These are phyloP conservation scores for Coenonympha arcania DNA, from an alignment of 2,888 invertebrate species.

Conservation along the genomic window DNA sequence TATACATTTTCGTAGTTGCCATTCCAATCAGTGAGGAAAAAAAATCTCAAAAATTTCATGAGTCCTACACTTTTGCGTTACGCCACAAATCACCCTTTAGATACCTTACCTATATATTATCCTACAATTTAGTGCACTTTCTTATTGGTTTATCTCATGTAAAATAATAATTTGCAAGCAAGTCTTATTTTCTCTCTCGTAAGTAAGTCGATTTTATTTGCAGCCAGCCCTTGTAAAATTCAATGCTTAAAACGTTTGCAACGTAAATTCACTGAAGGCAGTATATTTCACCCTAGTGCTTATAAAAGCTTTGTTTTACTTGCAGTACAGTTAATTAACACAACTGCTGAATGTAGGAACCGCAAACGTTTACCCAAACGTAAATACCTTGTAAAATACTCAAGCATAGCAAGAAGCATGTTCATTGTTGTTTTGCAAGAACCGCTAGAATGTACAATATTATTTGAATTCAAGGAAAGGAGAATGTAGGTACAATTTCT, in stretches of 20 bases:
- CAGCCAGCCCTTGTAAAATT: too few species aligned
- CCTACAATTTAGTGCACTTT: background rate
- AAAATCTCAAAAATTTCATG: too few species aligned
- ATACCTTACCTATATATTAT: too few species aligned
- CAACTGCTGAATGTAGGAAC: slow-evolving; percentile 6
- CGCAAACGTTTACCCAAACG: slow-evolving; percentile 17
- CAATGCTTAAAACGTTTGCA: background rate
- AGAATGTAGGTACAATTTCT: too few species aligned
- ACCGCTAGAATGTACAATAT: background rate
- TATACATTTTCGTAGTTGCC: too few species aligned
- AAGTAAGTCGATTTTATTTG: too few species aligned
- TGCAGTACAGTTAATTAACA: background rate
- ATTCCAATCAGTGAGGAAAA: too few species aligned
- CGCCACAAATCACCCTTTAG: too few species aligned
- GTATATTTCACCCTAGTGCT: background rate
- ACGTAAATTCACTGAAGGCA: background rate
- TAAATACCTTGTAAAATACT: slow-evolving; percentile 20
- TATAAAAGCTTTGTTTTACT: background rate
- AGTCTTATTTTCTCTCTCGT: background rate
- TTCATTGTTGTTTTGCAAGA: slow-evolving; percentile 11
- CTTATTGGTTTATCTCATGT: background rate
- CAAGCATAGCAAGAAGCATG: slow-evolving; percentile 13
- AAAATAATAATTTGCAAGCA: background rate
- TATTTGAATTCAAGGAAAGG: too few species aligned
- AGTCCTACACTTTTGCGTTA: slow-evolving; percentile 1